Base-by-base conservation (phyloP, 2,113 vertebrate genomes). In the Octodon degus region DNA sequence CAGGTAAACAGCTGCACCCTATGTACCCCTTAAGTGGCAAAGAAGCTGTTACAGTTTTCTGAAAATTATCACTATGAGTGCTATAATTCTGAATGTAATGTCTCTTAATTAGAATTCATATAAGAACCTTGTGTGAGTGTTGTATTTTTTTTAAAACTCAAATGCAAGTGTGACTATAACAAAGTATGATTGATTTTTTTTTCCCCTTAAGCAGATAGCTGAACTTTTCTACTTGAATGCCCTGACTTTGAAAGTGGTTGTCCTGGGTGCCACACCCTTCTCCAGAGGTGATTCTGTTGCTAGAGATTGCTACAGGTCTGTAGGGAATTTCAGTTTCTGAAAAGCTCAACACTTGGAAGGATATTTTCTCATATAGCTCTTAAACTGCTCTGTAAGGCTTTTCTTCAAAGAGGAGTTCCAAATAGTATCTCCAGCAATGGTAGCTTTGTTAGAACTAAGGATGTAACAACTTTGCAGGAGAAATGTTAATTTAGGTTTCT, bases 21-120 rank as follows among this genome's bases (percentile, higher is more conserved):
- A 0, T 93, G 87, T 93, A 65, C 63, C 81, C 96, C 72, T 43
- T 6, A 67, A 37, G 72, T 96, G 96, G 95, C 90, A 80, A 97
- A 95, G 94, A 97, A 96, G 92, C 88, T 96, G 94, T 96, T 95
- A 68, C 2, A 87, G 82, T 97, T 89, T 97, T 95, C 94, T 94
- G 94, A 91, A 97, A 91, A 84, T 81, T 63, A 90, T 95, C 95
- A 76, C 94, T 67, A 62, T 32, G 92, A 90, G 96, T 97, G 95
- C 97, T 97, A 91, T 94, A 58, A 96, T 96, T 97, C 97, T 96
- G 97, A 98, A 97, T 96, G 95, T 96, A 96, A 94, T 53, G 68
- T 97, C 89, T 97, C 77, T 95, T 86, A 91, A 97, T 97, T 97
- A 97, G 97, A 96, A 98, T 96, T 97, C 89, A 79, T 96, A 88